Conservation (phyloP, 2,888 invertebrate genomes). For the Oligia latruncula region DNA sequence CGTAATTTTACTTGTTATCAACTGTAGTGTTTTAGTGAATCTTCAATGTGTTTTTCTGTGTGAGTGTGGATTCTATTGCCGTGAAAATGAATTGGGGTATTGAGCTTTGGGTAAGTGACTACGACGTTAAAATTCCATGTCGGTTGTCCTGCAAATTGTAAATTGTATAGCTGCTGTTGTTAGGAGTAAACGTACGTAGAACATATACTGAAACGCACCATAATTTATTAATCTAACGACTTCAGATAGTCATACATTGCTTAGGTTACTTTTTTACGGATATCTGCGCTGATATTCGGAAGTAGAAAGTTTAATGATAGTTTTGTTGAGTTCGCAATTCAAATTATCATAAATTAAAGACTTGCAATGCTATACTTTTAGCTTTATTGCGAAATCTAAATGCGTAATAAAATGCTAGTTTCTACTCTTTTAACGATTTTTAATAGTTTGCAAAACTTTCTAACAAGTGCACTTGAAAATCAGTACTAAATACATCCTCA, state of each 20-base stretch:
- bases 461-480: slow-evolving; percentile 8
- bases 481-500: neutral
- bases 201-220: slow-evolving; percentile 6
- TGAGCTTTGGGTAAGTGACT: slow-evolving; percentile 92
- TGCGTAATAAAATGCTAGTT: neutral
- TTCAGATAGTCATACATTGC: neutral
- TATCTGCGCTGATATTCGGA: slow-evolving; percentile 10
- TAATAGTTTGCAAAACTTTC: slow-evolving; percentile 30
- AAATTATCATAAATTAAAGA: slow-evolving; percentile 22
- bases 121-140: slow-evolving; percentile 66
- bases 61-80: slow-evolving; percentile 83
- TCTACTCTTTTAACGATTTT: neutral
- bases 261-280: neutral
- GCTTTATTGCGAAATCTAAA: neutral
- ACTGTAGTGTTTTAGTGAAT: slow-evolving; percentile 82
- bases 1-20: slow-evolving; percentile 73
- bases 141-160: slow-evolving; percentile 63
- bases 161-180: slow-evolving; percentile 64
- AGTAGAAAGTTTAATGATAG: slow-evolving; percentile 53
- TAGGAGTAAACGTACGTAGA: slow-evolving; percentile 40
- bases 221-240: slow-evolving; percentile 9
- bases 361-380: neutral
- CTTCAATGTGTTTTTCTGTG: slow-evolving; percentile 88
- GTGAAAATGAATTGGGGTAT: slow-evolving; percentile 92
- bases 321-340: slow-evolving; percentile 36